Evolutionary conservation across 2,113 vertebrate genomes (phyloP), one percentile per base, ranked within the genome.

Genomic region (Myocastor coypus): DNA sequence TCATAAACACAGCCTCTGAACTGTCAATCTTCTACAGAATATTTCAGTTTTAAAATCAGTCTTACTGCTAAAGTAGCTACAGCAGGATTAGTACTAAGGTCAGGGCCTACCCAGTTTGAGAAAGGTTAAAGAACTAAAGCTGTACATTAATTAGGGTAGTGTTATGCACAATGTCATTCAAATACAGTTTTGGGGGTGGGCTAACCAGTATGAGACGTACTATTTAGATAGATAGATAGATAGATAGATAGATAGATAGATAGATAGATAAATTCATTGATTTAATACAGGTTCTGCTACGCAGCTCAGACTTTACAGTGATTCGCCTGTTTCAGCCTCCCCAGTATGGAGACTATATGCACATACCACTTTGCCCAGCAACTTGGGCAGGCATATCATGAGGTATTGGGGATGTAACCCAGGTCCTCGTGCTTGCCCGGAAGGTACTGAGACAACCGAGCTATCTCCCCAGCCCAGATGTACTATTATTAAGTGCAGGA

Each of bases 1-100:
- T n/a, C 64, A 85, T 55, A 85, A 87, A 92, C 52, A 73, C n/a
- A 94, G 69, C 28, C 87, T 73, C 16, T 84, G 46, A 84, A 75
- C 75, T 68, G 46, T 78, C 89, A 71, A 73, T 87, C 81, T 84
- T 88, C 42, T 34, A 34, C 55, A 89, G 63, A 87, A 40, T 73
- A 87, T 66, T 69, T 91, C 52, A 71, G 80, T 57, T 68, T 89
- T 63, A 80, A 82, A 96, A 94, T 34, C 46, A 52, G 34, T 80
- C 11, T 81, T 34, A 13, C 86, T 69, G 59, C 40, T 89, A 50
- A 86, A 71, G 68, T 46, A 89, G 42, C 37, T 83, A 75, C 20
- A 13, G 2, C 32, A 20, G 37, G 14, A 37, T 13, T 20, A 83
- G 13, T n/a, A 10, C 26, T 22, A 57, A 17, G 16, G 20, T 12